These are phyloP conservation scores for Carpatolechia fugitivella DNA, from an alignment of 2,888 invertebrate species.

Conservation along the genomic window DNA sequence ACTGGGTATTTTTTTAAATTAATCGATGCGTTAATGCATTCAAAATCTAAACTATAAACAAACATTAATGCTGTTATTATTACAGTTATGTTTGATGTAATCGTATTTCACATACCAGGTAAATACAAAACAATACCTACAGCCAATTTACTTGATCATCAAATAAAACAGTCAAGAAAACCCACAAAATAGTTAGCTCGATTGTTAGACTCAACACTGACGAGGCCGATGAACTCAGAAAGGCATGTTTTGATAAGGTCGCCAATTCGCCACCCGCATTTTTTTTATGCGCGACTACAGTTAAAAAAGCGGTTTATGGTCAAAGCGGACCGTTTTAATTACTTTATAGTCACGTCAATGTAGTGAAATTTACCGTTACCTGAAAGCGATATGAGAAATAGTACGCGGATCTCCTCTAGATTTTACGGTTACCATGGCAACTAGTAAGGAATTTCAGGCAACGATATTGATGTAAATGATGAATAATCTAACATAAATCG, in stretches of 20 bases:
- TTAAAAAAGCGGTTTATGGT: slow-evolving; percentile 59
- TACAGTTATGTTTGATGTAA: background rate
- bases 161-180: slow-evolving; percentile 13
- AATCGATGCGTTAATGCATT: background rate
- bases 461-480: too few relatives aligned
- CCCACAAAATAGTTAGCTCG: slow-evolving; percentile 31
- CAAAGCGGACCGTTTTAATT: slow-evolving; percentile 72
- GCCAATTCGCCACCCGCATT: slow-evolving; percentile 58
- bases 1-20: background rate
- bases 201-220: slow-evolving; percentile 30
- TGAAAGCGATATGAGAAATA: slow-evolving; percentile 67
- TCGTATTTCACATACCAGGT: background rate
- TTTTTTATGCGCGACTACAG: slow-evolving; percentile 61
- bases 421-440: slow-evolving; percentile 2
- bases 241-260: slow-evolving; percentile 67
- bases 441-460: background rate
- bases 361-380: slow-evolving; percentile 68
- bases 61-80: too few relatives aligned
- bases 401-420: slow-evolving; percentile 38
- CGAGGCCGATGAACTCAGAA: slow-evolving; percentile 48
- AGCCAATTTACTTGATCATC: background rate
- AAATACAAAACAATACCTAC: background rate
- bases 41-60: too few relatives aligned
- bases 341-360: slow-evolving; percentile 66
- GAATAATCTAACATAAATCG: too few relatives aligned